These are phyloP conservation scores for Montifringilla adamsi DNA, from an alignment of 2,113 vertebrate species.

Conservation along the genomic window DNA sequence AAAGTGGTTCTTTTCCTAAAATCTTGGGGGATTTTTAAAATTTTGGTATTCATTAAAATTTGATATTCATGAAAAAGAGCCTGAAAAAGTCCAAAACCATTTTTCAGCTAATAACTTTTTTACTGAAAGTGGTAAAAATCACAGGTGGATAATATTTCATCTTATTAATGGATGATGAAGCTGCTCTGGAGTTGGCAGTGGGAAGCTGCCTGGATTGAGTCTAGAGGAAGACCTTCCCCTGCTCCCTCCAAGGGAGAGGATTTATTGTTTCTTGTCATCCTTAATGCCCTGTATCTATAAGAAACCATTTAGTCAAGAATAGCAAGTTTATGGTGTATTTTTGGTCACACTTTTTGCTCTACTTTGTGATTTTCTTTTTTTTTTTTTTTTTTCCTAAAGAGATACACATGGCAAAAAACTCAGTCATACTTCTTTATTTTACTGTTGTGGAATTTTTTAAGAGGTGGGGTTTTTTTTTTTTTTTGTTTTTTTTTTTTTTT, in stretches of 20 bases:
- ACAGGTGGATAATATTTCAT: neutral
- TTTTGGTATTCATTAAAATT: neutral
- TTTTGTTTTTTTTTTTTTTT: neutral
- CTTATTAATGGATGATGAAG: neutral
- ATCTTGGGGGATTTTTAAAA: neutral
- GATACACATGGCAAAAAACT: neutral
- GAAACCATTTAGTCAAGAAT: neutral
- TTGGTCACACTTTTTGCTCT: neutral
- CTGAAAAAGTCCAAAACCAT: neutral
- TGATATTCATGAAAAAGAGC: neutral
- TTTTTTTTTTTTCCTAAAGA: neutral
- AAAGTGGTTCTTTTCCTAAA: neutral
- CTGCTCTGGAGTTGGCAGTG: neutral
- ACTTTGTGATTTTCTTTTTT: neutral
- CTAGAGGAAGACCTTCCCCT: neutral
- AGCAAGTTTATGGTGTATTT: neutral
- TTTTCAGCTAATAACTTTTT: neutral
- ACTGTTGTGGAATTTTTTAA: neutral
- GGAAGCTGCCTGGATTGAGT: neutral
- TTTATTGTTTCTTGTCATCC: neutral
- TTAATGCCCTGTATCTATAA: neutral
- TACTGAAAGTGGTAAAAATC: neutral
- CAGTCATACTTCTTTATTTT: neutral
- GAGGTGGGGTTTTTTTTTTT: no score
- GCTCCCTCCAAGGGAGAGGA: neutral